Evolutionary conservation across 2,888 invertebrate species (phyloP), one percentile per base, ranked within the genome.

Genomic region (Melinaea menophilus): DNA sequence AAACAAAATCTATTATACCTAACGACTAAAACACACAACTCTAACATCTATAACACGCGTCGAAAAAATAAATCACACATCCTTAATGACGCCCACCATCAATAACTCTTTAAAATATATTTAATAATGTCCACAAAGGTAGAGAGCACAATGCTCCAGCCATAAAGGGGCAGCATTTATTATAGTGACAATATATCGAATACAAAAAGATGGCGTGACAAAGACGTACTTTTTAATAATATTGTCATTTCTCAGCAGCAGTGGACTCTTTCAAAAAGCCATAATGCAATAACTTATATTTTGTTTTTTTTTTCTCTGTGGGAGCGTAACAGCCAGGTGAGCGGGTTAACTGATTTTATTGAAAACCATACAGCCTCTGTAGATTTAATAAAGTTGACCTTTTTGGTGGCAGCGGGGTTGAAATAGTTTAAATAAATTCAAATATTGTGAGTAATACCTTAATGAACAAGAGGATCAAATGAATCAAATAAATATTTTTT

Each of bases 221-320:
- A 90, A 88, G 89, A 89, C 84, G 84, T 87, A 89, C 87, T 90
- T 90, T 90, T 90, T 90, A 90, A 90, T 90, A 90, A 90, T 90
- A 90, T 89, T 89, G 90, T 90, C 90, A 90, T 90, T 90, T 90
- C 90, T 90, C 89, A 90, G 85, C 90, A 89, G 89, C 85, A 90
- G 83, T 90, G 90, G 89, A 90, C 90, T 90, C 90, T 90, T 90
- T 90, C 90, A 90, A 90, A 90, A 90, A 88, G 82, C 90, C 80
- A 90, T 90, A 90, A 90, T 79, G 86, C 80, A 88, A 90, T 90
- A 90, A 90, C 90, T 90, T 90, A 90, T 90, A 81, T 90, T 90
- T 90, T 89, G 82, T 85, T 86, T 89, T 75, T 75, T 85, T 76
- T 86, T 89, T 86, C 81, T 84, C 83, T 82, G 86, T 88, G 88